phyloP scores from a whole-genome alignment of 2,113 vertebrate species.

The Alectura lathami region DNA sequence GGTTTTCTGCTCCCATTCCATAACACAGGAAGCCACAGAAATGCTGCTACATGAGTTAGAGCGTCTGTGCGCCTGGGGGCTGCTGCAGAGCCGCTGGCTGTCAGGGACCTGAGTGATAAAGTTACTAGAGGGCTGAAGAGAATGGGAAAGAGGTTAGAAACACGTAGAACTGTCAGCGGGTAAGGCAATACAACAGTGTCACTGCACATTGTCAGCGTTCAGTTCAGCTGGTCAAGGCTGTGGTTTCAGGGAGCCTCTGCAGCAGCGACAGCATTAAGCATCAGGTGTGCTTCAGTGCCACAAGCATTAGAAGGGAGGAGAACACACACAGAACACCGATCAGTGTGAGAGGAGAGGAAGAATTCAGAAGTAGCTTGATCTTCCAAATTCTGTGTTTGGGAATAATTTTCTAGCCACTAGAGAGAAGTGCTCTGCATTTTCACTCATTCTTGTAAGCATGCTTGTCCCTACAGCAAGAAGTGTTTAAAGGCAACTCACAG shows the following conservation, averaged over 20 bases:
- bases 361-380: not conserved
- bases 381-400: not conserved
- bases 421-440: not conserved
- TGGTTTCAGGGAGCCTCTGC: not conserved
- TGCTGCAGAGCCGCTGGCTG: constrained; percentile 63
- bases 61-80: constrained; percentile 70
- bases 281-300: not conserved
- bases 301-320: not conserved
- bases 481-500: constrained; percentile 76
- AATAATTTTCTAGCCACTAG: not conserved
- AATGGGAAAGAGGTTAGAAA: constrained; percentile 68
- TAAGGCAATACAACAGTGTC: not conserved
- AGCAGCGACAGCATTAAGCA: not conserved
- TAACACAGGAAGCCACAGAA: constrained; percentile 92
- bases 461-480: accelerated
- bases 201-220: not conserved
- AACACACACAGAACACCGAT: not conserved
- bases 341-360: not conserved
- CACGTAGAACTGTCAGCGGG: not conserved
- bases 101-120: constrained; percentile 70
- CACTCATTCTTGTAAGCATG: accelerated
- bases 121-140: constrained; percentile 75
- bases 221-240: not conserved
- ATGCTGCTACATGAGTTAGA: constrained; percentile 83
- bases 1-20: constrained; percentile 90